phyloP scores from a whole-genome alignment of 53 echinoderm and acorn worm genomes.

The Apostichopus leukothele region DNA sequence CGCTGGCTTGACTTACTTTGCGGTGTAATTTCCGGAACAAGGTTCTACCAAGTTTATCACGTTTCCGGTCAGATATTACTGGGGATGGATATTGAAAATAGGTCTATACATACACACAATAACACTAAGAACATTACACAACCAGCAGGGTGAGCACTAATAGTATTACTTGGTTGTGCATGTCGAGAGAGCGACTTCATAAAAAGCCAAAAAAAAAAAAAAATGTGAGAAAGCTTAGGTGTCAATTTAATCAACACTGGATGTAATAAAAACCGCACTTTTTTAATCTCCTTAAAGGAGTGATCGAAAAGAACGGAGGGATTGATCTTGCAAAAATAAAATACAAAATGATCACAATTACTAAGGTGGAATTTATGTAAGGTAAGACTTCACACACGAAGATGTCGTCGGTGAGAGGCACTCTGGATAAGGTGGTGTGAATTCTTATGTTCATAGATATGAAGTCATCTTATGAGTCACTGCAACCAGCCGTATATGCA shows the following conservation, averaged over 20 bases:
- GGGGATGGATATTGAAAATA: not conserved
- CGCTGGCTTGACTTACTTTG: not conserved
- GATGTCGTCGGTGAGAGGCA: too few relatives aligned
- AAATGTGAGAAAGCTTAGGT: constrained; percentile 15
- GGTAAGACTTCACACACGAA: not conserved
- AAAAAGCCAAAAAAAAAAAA: not conserved
- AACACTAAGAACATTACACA: not conserved
- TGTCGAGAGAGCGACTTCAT: constrained; percentile 3
- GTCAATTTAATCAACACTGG: constrained; percentile 32
- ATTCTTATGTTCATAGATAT: too few relatives aligned
- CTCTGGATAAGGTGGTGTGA: too few relatives aligned
- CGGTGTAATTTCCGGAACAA: constrained; percentile 37
- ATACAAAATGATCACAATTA: constrained; percentile 15
- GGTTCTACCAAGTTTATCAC: constrained; percentile 34
- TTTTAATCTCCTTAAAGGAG: constrained; percentile 34
- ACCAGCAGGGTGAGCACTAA: not conserved
- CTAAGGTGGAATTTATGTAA: not conserved
- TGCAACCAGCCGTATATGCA: too few relatives aligned
- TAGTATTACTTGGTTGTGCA: constrained; percentile 9
- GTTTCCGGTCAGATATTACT: constrained; percentile 38
- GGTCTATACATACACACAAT: constrained; percentile 1
- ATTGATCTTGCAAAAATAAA: not conserved
- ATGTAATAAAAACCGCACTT: constrained; percentile 22
- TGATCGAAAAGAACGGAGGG: not conserved
- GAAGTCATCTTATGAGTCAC: too few relatives aligned